A percentile compares a stretch with the other conserved stretches of the same genome.
These are phyloP conservation scores for Pterostichus niger DNA, from an alignment of 2,888 invertebrate genomes.

Conservation along the genomic window DNA sequence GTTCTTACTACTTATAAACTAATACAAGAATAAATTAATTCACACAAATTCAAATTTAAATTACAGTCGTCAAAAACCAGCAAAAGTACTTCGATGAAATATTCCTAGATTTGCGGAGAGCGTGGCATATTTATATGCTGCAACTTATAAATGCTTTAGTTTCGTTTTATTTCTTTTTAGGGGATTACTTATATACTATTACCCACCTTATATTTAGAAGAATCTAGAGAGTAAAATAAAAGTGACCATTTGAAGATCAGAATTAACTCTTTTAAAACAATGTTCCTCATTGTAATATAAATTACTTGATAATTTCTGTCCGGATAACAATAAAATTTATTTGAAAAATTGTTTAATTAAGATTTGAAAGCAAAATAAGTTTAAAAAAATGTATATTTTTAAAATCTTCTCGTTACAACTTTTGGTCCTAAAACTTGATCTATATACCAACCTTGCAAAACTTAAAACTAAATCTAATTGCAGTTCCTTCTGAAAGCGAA, in stretches of 20 bases:
- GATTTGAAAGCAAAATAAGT: too few species aligned
- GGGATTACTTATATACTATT: slow-evolving; percentile 51
- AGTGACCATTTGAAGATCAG: slow-evolving; percentile 5
- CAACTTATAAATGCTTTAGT: slow-evolving; percentile 64
- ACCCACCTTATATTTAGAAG: slow-evolving; percentile 60
- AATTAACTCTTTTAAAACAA: too few species aligned
- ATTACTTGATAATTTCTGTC: too few species aligned
- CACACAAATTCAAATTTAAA: slow-evolving; percentile 39
- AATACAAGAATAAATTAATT: slow-evolving; percentile 51
- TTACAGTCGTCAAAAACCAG: slow-evolving; percentile 53
- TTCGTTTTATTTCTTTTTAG: slow-evolving; percentile 60
- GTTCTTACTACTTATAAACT: slow-evolving; percentile 2
- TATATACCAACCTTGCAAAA: slow-evolving; percentile 29
- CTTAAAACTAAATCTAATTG: slow-evolving; percentile 41
- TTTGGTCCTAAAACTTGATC: too few species aligned
- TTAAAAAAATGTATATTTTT: too few species aligned
- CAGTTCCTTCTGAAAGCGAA: slow-evolving; percentile 35
- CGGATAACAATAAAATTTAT: too few species aligned
- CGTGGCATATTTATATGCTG: slow-evolving; percentile 58
- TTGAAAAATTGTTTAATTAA: too few species aligned
- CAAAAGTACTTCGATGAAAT: slow-evolving; percentile 57
- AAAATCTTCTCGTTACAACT: too few species aligned
- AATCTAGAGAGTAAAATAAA: slow-evolving; percentile 58
- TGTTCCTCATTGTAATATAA: too few species aligned
- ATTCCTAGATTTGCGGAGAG: slow-evolving; percentile 56